phyloP scores from a whole-genome alignment of 2,113 vertebrate genomes.

The Odontesthes bonariensis region DNA sequence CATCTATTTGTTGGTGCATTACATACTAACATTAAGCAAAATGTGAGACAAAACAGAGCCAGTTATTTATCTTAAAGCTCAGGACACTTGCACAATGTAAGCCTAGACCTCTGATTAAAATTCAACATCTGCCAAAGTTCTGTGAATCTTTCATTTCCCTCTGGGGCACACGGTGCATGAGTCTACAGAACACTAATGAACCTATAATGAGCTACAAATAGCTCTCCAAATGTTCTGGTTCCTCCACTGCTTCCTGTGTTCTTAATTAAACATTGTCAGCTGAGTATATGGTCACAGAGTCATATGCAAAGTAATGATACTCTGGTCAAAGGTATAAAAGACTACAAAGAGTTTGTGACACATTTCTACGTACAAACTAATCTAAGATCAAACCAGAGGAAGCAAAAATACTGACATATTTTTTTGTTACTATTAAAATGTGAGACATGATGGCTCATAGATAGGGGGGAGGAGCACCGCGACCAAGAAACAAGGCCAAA shows the following conservation, averaged over 20 bases:
- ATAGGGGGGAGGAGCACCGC: background rate
- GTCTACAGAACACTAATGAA: conserved; percentile 68
- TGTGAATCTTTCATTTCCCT: conserved; percentile 78
- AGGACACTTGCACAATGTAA: conserved; percentile 11
- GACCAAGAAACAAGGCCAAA: conserved; percentile 27
- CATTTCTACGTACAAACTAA: background rate
- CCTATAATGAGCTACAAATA: conserved; percentile 76
- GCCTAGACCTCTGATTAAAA: conserved; percentile 73
- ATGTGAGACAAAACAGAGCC: background rate
- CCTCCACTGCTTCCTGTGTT: conserved; percentile 61
- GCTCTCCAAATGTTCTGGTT: conserved; percentile 63
- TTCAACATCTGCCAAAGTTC: conserved; percentile 75
- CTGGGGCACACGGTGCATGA: conserved; percentile 56
- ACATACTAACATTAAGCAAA: too few relatives aligned
- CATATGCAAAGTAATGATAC: background rate
- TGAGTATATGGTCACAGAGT: background rate
- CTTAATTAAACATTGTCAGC: conserved; percentile 33
- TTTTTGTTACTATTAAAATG: background rate
- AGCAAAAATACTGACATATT: background rate
- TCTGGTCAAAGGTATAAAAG: background rate
- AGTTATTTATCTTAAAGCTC: conserved; percentile 9
- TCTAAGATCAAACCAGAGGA: background rate
- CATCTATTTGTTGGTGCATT: too few relatives aligned
- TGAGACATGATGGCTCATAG: background rate
- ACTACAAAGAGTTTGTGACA: background rate